Evolutionary conservation across 2,797 vertebrate species (phyloP).

Genomic region (Poeciliopsis gracilis): DNA sequence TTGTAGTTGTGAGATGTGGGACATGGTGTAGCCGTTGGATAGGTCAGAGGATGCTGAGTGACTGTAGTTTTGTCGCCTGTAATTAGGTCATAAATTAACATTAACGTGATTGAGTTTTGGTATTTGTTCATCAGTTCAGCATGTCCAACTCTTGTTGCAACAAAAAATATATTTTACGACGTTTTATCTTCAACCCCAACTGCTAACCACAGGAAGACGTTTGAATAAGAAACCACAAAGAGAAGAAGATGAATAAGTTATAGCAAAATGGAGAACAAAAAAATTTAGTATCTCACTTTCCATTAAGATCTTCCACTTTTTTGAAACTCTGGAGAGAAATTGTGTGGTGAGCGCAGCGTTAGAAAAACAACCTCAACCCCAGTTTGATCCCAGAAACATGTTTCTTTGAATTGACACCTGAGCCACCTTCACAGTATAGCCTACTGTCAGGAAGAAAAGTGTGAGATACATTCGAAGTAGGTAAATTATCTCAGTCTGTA

Average conservation of each 20-base stretch:
- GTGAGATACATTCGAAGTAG: neutral
- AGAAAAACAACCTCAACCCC: neutral
- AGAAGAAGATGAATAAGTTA: neutral
- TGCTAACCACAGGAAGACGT: neutral
- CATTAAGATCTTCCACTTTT: neutral
- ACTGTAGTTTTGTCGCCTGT: neutral
- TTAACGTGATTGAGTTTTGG: neutral
- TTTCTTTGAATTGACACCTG: neutral
- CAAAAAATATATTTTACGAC: neutral
- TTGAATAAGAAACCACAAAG: neutral
- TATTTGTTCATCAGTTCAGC: neutral
- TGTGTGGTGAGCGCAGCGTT: neutral
- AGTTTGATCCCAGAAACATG: neutral
- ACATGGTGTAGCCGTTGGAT: neutral
- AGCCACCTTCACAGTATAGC: neutral
- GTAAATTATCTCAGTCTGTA: conserved; percentile 1
- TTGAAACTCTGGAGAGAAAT: neutral
- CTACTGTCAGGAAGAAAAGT: neutral
- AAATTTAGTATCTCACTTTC: neutral
- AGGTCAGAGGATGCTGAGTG: too few species aligned
- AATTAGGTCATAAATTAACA: neutral
- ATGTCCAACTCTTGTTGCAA: neutral
- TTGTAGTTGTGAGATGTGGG: neutral
- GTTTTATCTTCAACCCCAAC: neutral
- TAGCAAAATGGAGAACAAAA: neutral